Evolutionary conservation across 2,113 vertebrate genomes (phyloP).

Genomic region (Turdus rufiventris): DNA sequence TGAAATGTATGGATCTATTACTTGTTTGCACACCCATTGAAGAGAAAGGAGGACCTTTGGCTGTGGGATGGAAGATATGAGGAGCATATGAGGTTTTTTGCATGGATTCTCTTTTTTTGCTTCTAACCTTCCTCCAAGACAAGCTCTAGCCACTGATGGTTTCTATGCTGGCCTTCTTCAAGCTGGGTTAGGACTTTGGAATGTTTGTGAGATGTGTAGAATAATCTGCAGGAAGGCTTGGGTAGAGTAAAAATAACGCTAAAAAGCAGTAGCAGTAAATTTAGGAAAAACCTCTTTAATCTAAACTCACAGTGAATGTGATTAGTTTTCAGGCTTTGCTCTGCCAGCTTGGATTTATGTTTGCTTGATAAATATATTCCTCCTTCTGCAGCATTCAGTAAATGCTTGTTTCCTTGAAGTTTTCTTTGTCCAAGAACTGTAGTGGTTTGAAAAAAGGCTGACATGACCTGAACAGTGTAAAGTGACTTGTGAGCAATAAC

Average conservation of each 20-base stretch:
- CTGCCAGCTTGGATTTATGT: background rate
- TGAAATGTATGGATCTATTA: background rate
- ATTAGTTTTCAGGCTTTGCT: background rate
- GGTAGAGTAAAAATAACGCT: background rate
- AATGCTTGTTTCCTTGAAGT: background rate
- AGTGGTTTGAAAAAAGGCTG: background rate
- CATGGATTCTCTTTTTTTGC: background rate
- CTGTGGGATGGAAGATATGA: background rate
- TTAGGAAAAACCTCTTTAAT: background rate
- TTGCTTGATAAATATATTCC: background rate
- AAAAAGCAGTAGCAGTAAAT: background rate
- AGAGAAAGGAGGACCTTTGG: background rate
- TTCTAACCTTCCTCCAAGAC: background rate
- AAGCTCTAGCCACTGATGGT: background rate
- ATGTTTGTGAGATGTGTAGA: background rate
- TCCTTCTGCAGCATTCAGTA: background rate
- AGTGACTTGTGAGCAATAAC: background rate
- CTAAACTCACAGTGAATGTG: background rate
- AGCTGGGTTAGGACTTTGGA: background rate
- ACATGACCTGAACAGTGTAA: background rate
- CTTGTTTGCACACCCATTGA: rapidly evolving
- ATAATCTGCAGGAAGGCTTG: background rate
- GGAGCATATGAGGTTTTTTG: background rate
- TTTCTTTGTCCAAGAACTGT: background rate
- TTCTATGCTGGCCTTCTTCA: background rate